These are phyloP conservation scores for Acronicta psi DNA, from an alignment of 2,888 invertebrate genomes.

Conservation along the genomic window DNA sequence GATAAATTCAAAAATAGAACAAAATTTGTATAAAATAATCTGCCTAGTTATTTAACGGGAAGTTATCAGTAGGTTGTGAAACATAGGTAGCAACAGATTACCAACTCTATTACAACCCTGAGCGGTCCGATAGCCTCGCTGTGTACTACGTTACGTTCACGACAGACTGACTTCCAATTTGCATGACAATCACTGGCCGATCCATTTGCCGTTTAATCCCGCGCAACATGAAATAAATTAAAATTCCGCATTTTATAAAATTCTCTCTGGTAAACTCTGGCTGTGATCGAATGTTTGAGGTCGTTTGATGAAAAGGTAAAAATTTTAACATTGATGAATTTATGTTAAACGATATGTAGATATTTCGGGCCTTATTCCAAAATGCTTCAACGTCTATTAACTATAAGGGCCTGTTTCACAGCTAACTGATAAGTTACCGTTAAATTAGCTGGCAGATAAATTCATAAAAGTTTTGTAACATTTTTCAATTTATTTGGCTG, in stretches of 20 bases:
- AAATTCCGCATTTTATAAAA: slow-evolving; percentile 42
- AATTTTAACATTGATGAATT: slow-evolving; percentile 1
- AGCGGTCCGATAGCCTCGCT: slow-evolving; percentile 13
- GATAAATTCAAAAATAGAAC: too few relatives aligned
- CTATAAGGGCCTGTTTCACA: too few relatives aligned
- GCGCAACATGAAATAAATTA: slow-evolving; percentile 43
- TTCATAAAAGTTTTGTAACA: too few relatives aligned
- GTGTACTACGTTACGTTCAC: slow-evolving; percentile 22
- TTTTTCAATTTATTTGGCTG: too few relatives aligned
- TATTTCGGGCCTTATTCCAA: too few relatives aligned
- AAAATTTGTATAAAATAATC: too few relatives aligned
- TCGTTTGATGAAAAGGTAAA: slow-evolving; percentile 2
- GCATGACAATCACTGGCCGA: slow-evolving; percentile 44
- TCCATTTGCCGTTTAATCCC: slow-evolving; percentile 45
- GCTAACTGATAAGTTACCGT: too few relatives aligned
- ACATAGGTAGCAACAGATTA: slow-evolving; percentile 2
- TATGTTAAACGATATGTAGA: background rate
- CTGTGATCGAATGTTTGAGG: slow-evolving; percentile 13
- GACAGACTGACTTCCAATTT: slow-evolving; percentile 38
- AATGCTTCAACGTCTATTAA: too few relatives aligned
- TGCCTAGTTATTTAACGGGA: too few relatives aligned
- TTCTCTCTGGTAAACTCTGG: slow-evolving; percentile 13
- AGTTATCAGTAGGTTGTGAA: too few relatives aligned
- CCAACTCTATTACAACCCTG: slow-evolving; percentile 21
- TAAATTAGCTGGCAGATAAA: too few relatives aligned